Evolutionary conservation across 2,113 vertebrate species (phyloP), one percentile per base, ranked within the genome.

Genomic region (Piprites chloris): DNA sequence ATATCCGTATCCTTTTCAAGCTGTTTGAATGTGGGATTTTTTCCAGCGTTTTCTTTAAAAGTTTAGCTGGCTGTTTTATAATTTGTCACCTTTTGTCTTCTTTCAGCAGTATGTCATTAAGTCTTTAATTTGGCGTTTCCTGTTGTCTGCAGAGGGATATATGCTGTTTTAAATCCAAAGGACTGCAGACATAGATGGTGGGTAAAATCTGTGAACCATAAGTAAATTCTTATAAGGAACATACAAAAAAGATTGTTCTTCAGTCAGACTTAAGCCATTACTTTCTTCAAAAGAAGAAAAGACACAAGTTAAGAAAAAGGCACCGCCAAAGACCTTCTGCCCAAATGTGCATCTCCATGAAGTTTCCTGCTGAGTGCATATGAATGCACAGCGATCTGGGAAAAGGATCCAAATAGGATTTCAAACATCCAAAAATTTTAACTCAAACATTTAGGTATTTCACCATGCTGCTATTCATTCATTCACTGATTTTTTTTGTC

Each of bases 271-370:
- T 98, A 98, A 98, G 98, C 98, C 98, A 98, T 98, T 98, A 98
- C 98, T 98, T 98, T 98, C 98, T 98, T 98, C 98, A 98, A 98
- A 98, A 98, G 98, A 98, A 98, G 98, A 98, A 98, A 98, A 98
- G 98, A 97, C 98, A 98, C 97, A 98, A 98, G 98, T 98, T 98
- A 98, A 98, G 98, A 98, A 98, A 98, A 98, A 98, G 97, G 97
- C 97, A 98, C 97, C 97, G 90, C 97, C 98, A 98, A 98, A 98
- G 98, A 98, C 98, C 98, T 97, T 98, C 98, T 97, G 98, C 97
- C 98, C 97, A 98, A 98, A 98, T 98, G 98, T 98, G 98, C 97
- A 96, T 98, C 98, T 98, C 98, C 98, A 98, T 98, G 98, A 98
- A 97, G 97, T 97, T 98, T 97, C 98, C 98, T 86, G 98, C 98